Percentiles rank a stretch among this genome's conserved stretches.
These are phyloP conservation scores for Sitobion miscanthi DNA, from an alignment of 1,140 invertebrate genomes.

Conservation along the genomic window DNA sequence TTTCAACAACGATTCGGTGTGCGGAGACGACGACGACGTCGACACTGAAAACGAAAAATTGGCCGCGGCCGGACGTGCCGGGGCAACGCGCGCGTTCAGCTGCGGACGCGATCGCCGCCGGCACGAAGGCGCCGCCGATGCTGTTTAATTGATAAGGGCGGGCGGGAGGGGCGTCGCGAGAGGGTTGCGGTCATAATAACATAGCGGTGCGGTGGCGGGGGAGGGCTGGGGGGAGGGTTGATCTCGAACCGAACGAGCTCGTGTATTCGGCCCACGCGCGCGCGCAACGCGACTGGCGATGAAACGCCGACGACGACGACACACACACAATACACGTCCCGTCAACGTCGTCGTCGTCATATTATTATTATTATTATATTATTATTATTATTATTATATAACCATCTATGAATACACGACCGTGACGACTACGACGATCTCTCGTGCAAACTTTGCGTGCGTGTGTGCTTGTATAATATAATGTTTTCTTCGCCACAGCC, in stretches of 20 bases:
- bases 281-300: too few relatives aligned
- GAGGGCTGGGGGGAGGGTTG: too few relatives aligned
- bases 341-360: background rate
- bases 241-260: background rate
- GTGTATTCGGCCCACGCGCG: background rate
- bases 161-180: background rate
- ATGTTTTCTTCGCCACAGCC: background rate
- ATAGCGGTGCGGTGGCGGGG: background rate
- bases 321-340: background rate
- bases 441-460: background rate
- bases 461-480: background rate
- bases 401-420: background rate
- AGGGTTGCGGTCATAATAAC: background rate
- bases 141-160: background rate
- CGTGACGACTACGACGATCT: background rate
- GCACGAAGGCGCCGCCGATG: background rate
- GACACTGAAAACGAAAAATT: background rate
- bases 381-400: conserved; percentile 5
- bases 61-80: too few relatives aligned
- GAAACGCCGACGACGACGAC: background rate
- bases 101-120: too few relatives aligned
- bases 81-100: background rate
- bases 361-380: background rate
- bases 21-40: too few relatives aligned
- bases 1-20: too few relatives aligned